Base-by-base conservation (phyloP, 2,888 invertebrate species). In the Salpingus planirostris region DNA sequence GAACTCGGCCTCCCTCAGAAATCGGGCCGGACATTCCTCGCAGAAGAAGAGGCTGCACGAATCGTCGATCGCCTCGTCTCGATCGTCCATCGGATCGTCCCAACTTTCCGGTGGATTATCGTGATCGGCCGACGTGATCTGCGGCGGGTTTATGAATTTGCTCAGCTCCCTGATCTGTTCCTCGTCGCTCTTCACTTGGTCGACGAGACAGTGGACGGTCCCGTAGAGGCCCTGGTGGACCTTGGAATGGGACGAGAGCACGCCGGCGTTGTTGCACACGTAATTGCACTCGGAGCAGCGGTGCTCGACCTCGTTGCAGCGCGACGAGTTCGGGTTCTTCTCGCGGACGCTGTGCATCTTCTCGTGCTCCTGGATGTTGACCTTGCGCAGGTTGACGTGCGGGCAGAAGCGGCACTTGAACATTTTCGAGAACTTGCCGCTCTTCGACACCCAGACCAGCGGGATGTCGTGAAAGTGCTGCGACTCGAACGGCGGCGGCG, bases 321-420 rank as follows among this genome's bases (percentile, higher is more conserved):
- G 48, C 13, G 49, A 36, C 6, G 55, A 43, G 30, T 52, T 55
- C 6, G 48, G 49, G 36, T 49, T 53, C 39, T 53, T 62, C 27
- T 66, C 65, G 1, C 64, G 43, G 18, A 60, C 63, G 14, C 67
- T 70, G 59, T 88, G 88, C 74, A 87, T 83, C 56, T 79, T 78
- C 60, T 89, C 88, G 61, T 91, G 90, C 50, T 85, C 82, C 15
- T 78, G 76, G 36, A 90, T 80, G 59, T 85, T 86, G 24, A 79
- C 77, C 52, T 82, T 78, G 28, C 86, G 71, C n/a, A 80, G 70
- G 55, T 86, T 86, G 8, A 87, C 81, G 58, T 86, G 86, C 0
- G 89, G 87, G 57, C 90, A 90, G 57, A 75, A 80, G 15, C 82
- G 73, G 57, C 90, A 91, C 57, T 86, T 84, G 58, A 80, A 81